Percentiles rank a stretch among this genome's conserved stretches.
These are phyloP conservation scores for Tokudaia tokunoshimensis DNA, from an alignment of 2,797 vertebrate genomes.

Conservation along the genomic window DNA sequence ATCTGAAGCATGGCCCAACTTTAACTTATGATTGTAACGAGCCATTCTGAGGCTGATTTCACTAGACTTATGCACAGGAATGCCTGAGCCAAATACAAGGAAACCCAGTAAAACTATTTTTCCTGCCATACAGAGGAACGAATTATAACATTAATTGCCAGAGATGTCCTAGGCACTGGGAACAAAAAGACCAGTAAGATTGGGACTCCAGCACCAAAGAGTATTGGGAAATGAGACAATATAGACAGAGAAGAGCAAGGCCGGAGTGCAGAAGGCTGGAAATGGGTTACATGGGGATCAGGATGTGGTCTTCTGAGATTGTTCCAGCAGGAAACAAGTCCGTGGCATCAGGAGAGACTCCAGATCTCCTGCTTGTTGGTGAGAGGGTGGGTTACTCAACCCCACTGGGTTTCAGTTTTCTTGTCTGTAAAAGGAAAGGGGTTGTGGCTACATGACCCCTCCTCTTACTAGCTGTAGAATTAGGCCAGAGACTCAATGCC, in stretches of 20 bases:
- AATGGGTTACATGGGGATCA: no score
- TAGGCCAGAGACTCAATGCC: background rate
- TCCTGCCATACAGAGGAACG: background rate
- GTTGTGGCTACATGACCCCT: background rate
- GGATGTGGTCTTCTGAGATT: background rate
- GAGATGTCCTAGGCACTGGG: background rate
- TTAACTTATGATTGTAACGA: background rate
- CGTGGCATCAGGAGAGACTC: background rate
- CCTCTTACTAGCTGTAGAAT: background rate
- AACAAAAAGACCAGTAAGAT: background rate
- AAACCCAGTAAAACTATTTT: background rate
- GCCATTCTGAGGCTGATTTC: background rate
- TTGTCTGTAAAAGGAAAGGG: background rate
- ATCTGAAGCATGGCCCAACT: background rate
- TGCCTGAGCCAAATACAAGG: background rate
- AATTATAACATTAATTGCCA: background rate
- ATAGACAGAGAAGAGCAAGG: background rate
- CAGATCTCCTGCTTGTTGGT: background rate
- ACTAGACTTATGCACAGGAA: background rate
- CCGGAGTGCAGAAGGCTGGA: accelerated
- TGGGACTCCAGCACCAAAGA: background rate
- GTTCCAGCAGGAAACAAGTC: background rate
- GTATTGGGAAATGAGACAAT: background rate
- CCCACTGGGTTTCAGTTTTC: background rate
- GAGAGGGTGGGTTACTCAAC: background rate